Base-by-base conservation (phyloP, 1,140 invertebrate genomes). In the Macrobrachium rosenbergii region DNA sequence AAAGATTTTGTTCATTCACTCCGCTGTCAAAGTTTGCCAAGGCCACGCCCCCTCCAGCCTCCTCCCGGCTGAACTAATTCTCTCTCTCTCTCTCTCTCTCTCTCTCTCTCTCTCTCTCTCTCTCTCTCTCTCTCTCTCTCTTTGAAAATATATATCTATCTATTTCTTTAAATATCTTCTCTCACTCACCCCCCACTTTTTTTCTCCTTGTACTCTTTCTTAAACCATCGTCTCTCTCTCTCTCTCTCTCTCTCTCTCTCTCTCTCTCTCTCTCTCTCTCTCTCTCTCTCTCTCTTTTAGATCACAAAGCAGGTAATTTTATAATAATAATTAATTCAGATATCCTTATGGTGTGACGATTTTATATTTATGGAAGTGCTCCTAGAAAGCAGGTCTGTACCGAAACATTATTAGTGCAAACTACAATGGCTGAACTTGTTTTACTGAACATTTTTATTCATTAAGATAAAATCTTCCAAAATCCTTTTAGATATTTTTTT, bases 51-150 rank as follows among this genome's bases (percentile, higher is more conserved):
- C 78, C 12, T 73, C 14, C n/a, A n/a, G 1, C 21, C 69, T 73
- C 72, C 28, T 75, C 16, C 72, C 23, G 17, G 17, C 28, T 43
- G 23, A 10, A 75, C n/a, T 37, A 12, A n/a, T 75, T 76, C 59
- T 52, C 72, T 83, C 72, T 76, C 23, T 62, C 72, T 72, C 81
- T 82, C 67, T 69, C 64, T 69, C 67, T 82, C 67, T 72, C 67
- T 73, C 81, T 82, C 81, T 73, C 69, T 63, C 72, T 76, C 82
- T 82, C 81, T 69, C 64, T 82, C 81, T 59, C 45, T 82, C 81
- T 59, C 81, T 82, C 43, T 72, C 52, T 59, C 72, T 77, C 73
- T 77, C 82, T 75, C 69, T 62, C 81, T 75, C 69, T 73, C 67
- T 75, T 45, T 72, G 59, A 62, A 21, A n/a, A 28, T 43, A 37